A percentile compares a stretch with the other conserved stretches of the same genome.
Conservation (phyloP, 2,797 vertebrate species). For the Amniataba percoides region DNA sequence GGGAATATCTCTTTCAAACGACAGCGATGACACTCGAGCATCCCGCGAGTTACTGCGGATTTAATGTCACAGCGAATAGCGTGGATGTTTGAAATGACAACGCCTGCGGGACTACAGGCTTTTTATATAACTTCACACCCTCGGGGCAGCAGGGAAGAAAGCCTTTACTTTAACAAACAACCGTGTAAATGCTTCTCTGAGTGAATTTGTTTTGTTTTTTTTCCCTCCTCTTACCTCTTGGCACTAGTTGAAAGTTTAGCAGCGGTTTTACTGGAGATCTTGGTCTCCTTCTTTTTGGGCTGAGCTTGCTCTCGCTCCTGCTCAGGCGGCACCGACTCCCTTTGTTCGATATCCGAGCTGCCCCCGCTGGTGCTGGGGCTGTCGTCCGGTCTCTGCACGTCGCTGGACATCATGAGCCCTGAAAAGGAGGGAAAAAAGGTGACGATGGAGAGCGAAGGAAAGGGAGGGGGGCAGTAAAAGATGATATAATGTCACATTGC, state of each 20-base stretch:
- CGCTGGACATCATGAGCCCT: constrained; percentile 95
- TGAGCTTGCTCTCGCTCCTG: constrained; percentile 95
- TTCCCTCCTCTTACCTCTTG: constrained; percentile 89
- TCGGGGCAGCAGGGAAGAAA: constrained; percentile 27
- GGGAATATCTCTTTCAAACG: constrained; percentile 43
- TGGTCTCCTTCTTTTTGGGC: constrained; percentile 99
- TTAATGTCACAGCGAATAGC: constrained; percentile 46
- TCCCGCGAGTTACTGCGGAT: constrained; percentile 32
- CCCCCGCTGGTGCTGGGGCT: constrained; percentile 99
- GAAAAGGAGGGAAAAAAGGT: background rate
- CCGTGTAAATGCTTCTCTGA: constrained; percentile 39
- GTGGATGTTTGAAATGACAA: constrained; percentile 68
- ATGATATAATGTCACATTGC: background rate
- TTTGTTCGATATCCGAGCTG: constrained; percentile 97
- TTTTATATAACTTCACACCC: constrained; percentile 66
- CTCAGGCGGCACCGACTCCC: constrained; percentile 92
- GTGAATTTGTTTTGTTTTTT: constrained; percentile 2
- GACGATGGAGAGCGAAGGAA: background rate
- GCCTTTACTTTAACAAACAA: constrained; percentile 65
- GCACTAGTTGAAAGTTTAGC: constrained; percentile 99
- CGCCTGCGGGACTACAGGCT: constrained; percentile 55
- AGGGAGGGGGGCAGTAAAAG: background rate
- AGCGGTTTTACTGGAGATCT: constrained; percentile 98
- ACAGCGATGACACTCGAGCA: constrained; percentile 45
- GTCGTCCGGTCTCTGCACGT: constrained; percentile 97